These are phyloP conservation scores for Ormyrus pomaceus DNA, from an alignment of 2,888 invertebrate species.

Conservation along the genomic window DNA sequence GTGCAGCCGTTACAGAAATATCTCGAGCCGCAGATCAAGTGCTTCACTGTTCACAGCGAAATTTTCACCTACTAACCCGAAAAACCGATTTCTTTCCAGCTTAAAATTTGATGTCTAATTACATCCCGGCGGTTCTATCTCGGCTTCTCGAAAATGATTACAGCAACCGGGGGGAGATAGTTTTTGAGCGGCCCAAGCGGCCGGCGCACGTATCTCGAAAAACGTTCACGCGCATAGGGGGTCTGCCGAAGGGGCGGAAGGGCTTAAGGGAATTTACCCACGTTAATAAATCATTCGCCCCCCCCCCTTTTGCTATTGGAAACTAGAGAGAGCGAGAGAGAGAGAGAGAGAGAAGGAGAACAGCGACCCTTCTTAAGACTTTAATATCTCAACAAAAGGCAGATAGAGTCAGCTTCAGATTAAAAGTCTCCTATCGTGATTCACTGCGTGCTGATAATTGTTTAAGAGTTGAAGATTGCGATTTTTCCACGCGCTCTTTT, in stretches of 20 bases:
- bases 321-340: conserved; percentile 8
- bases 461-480: conserved; percentile 10
- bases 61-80: too few species aligned
- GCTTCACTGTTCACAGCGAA: too few species aligned
- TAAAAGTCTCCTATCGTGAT: conserved; percentile 38
- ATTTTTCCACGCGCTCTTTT: not conserved
- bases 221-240: not conserved
- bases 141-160: conserved; percentile 21
- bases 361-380: conserved; percentile 27
- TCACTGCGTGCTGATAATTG: conserved; percentile 25
- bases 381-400: conserved; percentile 52
- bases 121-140: not conserved
- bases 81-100: too few species aligned
- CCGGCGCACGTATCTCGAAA: not conserved
- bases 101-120: too few species aligned
- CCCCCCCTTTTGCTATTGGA: conserved; percentile 26
- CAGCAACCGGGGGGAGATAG: not conserved
- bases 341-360: too few species aligned
- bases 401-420: conserved; percentile 32
- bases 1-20: too few species aligned
- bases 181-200: not conserved
- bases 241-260: not conserved
- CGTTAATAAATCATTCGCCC: conserved; percentile 50
- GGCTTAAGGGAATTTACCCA: conserved; percentile 47
- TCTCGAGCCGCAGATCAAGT: too few species aligned